Percentiles rank a stretch among this genome's conserved stretches.
phyloP scores from a whole-genome alignment of 2,888 invertebrate genomes.

The Philereme vetulata region DNA sequence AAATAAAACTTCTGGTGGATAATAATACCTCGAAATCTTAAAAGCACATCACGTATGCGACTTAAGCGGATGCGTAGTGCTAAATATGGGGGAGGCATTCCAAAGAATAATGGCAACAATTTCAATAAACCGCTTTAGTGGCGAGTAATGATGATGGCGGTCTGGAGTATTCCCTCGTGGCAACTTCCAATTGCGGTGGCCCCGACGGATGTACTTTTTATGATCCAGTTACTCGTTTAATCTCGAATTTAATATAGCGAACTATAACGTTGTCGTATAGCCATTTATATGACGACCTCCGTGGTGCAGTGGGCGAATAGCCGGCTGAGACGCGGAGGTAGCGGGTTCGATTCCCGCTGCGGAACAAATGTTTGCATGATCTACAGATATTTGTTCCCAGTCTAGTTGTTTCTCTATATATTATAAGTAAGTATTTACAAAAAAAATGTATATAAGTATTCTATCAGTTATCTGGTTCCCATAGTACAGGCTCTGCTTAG shows the following conservation, averaged over 20 bases:
- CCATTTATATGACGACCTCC: too few relatives aligned
- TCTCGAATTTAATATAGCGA: background rate
- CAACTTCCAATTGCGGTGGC: constrained; percentile 22
- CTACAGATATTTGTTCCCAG: too few relatives aligned
- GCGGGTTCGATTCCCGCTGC: too few relatives aligned
- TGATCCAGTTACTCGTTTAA: constrained; percentile 7
- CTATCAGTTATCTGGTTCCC: too few relatives aligned
- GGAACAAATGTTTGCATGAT: too few relatives aligned
- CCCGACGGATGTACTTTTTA: constrained; percentile 5
- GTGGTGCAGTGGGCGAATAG: too few relatives aligned
- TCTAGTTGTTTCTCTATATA: too few relatives aligned
- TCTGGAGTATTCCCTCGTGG: constrained; percentile 18
- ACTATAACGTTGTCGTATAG: background rate
- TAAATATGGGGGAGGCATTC: constrained; percentile 25
- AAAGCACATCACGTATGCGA: constrained; percentile 25
- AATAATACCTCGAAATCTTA: constrained; percentile 9
- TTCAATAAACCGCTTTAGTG: constrained; percentile 34
- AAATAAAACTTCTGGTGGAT: constrained; percentile 5
- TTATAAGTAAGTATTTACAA: too few relatives aligned
- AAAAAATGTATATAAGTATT: too few relatives aligned
- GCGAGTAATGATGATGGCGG: constrained; percentile 31
- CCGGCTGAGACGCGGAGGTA: too few relatives aligned
- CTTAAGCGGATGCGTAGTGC: constrained; percentile 12
- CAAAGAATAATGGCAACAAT: constrained; percentile 32
- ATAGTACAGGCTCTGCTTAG: too few relatives aligned